Percentiles rank a stretch among this genome's conserved stretches.
phyloP scores from a whole-genome alignment of 1,140 invertebrate genomes.

The Drosophila neocordata region DNA sequence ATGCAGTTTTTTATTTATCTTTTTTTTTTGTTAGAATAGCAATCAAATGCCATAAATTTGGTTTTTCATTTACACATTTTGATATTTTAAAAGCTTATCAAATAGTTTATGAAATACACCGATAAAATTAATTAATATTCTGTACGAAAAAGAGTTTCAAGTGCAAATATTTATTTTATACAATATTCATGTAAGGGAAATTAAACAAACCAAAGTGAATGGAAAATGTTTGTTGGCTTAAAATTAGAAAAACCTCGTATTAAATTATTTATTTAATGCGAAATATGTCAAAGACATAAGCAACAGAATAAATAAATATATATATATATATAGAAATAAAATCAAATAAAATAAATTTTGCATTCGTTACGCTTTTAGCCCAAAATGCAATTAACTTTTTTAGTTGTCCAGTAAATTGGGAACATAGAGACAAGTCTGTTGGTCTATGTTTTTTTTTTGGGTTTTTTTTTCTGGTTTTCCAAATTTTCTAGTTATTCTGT shows the following conservation, averaged over 20 bases:
- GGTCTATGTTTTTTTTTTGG: not conserved
- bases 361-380: not conserved
- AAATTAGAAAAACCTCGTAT: not conserved
- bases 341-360: not conserved
- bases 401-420: not conserved
- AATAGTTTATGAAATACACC: too few species aligned
- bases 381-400: conserved; percentile 13
- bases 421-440: conserved; percentile 2
- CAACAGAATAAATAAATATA: not conserved
- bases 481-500: conserved; percentile 16
- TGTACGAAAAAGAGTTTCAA: not conserved
- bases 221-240: not conserved
- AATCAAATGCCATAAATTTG: too few species aligned
- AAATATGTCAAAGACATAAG: not conserved
- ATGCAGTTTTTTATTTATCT: too few species aligned
- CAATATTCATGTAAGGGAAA: not conserved
- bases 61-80: not conserved
- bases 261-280: not conserved
- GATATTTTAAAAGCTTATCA: too few species aligned
- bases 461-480: not conserved
- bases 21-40: too few species aligned
- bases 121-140: too few species aligned
- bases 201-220: not conserved
- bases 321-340: not conserved
- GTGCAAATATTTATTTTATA: not conserved